Conservation (phyloP, 2,113 vertebrate genomes). For the Tachuris rubrigastra region DNA sequence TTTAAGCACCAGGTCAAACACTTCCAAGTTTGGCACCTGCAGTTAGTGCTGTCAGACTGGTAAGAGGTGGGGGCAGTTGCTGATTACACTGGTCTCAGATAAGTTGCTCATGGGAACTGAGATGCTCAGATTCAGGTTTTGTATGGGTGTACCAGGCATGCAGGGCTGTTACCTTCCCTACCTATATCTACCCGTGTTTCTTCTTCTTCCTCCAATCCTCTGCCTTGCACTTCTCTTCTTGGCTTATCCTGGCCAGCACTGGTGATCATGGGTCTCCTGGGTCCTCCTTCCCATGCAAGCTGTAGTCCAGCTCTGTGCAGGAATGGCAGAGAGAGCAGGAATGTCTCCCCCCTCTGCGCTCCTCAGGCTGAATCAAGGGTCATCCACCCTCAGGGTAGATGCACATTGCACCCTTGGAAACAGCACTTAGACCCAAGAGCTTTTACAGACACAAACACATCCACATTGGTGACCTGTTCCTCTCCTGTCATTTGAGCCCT, state of each 20-base stretch:
- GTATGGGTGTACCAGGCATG: neutral
- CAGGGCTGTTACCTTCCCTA: neutral
- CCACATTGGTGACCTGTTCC: neutral
- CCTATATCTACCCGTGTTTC: neutral
- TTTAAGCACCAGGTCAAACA: neutral
- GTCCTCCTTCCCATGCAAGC: neutral
- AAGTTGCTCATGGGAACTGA: neutral
- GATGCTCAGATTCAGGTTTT: neutral
- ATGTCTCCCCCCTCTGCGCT: neutral
- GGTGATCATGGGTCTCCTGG: neutral
- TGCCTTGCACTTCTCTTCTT: neutral
- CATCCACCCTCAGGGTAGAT: neutral
- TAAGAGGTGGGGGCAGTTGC: neutral
- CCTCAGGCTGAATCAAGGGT: neutral
- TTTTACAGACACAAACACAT: neutral
- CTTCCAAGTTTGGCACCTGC: neutral
- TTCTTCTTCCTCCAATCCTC: neutral
- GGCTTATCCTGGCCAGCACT: neutral
- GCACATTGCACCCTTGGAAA: neutral
- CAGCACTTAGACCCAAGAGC: rapidly evolving
- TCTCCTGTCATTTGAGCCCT: neutral
- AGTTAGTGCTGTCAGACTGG: rapidly evolving
- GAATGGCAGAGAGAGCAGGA: neutral
- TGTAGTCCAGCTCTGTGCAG: neutral
- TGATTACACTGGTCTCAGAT: neutral